Percentiles rank a stretch among this genome's conserved stretches.
phyloP scores from a whole-genome alignment of 1,140 invertebrate genomes.

The Druon quercuslanigerum region DNA sequence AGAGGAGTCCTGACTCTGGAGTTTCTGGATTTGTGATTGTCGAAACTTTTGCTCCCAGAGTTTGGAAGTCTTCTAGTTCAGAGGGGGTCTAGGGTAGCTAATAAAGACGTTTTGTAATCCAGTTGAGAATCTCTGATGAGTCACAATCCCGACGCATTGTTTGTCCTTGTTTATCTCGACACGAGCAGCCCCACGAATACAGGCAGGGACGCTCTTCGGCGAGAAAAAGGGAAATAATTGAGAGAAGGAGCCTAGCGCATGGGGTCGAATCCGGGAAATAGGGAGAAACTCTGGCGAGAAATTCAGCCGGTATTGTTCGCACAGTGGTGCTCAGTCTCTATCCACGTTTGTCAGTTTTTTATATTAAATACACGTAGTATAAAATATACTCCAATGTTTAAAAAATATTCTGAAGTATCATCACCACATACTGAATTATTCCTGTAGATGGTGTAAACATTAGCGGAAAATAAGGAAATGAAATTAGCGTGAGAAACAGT shows the following conservation, averaged over 20 bases:
- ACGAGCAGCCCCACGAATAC: not conserved
- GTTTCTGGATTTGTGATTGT: no score
- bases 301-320: not conserved
- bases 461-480: no score
- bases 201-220: not conserved
- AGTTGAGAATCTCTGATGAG: not conserved
- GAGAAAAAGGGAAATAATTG: conserved; percentile 21
- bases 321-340: not conserved
- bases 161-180: not conserved
- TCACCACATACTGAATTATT: no score
- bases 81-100: not conserved
- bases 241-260: not conserved
- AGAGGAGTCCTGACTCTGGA: no score
- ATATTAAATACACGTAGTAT: not conserved
- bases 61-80: no score
- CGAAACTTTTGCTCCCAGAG: no score
- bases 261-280: conserved; percentile 8
- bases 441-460: no score
- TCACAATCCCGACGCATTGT: not conserved
- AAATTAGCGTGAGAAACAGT: no score
- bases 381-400: no score
- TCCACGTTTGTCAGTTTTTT: not conserved
- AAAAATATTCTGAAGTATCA: no score
- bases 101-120: not conserved
- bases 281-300: conserved; percentile 16